Evolutionary conservation across 2,797 vertebrate genomes (phyloP), one percentile per base, ranked within the genome.

Genomic region (Rhadinocentrus ornatus): DNA sequence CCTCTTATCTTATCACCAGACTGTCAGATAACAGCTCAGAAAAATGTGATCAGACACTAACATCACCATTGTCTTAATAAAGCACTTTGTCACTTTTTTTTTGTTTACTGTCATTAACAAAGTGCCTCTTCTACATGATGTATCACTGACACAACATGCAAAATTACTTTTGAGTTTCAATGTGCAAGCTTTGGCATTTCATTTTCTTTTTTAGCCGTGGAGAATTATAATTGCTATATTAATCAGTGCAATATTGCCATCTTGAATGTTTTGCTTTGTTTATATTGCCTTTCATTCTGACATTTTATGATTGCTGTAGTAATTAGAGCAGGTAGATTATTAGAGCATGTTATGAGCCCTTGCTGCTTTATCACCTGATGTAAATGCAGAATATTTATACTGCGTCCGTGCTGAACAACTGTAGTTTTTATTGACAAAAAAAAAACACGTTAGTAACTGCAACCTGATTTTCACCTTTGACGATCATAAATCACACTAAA

Each of bases 321-420:
- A 95, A 94, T 95, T 94, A 95, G 92, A 91, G 90, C 88, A 92
- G 90, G 91, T 91, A 91, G 92, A 92, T 92, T 93, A 94, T 93
- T 91, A 89, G 87, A 90, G 91, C 90, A 85, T 89, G 91, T 95
- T 94, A 94, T 94, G 92, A 93, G 89, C 91, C 41, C 88, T 84
- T 86, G 90, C 91, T 80, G 83, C 84, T 94, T 94, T 94, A 94
- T 93, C 88, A 85, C 90, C 92, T 80, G 87, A 85, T 90, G 90
- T 94, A 93, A 94, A 94, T 93, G 91, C 90, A 83, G 86, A 91
- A 86, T 92, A 92, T 92, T 93, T 93, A 94, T 92, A 86, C 84
- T 82, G 86, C 90, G 75, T 81, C 73, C 78, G 78, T 81, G 87
- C 87, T 92, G 89, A 93, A 92, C 85, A 88, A 88, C 82, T 85